phyloP scores from a whole-genome alignment of 2,888 invertebrate species.

The Papilio protenor region DNA sequence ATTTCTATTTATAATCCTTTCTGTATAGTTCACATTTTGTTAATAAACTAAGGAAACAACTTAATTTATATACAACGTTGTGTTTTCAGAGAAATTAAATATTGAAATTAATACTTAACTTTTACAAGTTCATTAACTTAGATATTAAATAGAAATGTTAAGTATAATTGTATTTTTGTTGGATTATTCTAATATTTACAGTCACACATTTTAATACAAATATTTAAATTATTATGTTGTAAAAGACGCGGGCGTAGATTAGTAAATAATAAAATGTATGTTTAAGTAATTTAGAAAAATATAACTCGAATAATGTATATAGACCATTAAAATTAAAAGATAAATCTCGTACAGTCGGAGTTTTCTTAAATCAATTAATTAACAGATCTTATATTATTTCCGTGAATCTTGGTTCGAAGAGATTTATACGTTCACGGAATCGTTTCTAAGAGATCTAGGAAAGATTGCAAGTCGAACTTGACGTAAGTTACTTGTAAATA shows the following conservation, averaged over 20 bases:
- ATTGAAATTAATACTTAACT: no score
- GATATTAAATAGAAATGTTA: no score
- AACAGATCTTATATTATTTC: constrained; percentile 34
- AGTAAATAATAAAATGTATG: not conserved
- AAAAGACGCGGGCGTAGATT: no score
- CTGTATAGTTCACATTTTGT: not conserved
- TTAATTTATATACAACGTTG: not conserved
- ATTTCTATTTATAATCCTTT: not conserved
- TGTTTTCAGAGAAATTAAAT: no score
- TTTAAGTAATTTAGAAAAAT: not conserved
- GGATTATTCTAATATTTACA: no score
- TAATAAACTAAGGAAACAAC: not conserved
- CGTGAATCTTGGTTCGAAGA: constrained; percentile 22
- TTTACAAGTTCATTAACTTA: no score
- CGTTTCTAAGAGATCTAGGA: constrained; percentile 37
- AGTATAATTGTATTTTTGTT: no score
- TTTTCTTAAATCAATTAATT: constrained; percentile 36
- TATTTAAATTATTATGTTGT: no score
- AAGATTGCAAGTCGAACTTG: constrained; percentile 33
- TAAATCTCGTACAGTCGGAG: not conserved
- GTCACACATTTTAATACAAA: no score
- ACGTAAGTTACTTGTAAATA: constrained; percentile 28
- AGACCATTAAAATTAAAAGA: not conserved
- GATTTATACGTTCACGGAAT: constrained; percentile 40
- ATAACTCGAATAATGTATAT: not conserved